Conservation (phyloP, 2,797 vertebrate species). For the Rhabdomys pumilio region DNA sequence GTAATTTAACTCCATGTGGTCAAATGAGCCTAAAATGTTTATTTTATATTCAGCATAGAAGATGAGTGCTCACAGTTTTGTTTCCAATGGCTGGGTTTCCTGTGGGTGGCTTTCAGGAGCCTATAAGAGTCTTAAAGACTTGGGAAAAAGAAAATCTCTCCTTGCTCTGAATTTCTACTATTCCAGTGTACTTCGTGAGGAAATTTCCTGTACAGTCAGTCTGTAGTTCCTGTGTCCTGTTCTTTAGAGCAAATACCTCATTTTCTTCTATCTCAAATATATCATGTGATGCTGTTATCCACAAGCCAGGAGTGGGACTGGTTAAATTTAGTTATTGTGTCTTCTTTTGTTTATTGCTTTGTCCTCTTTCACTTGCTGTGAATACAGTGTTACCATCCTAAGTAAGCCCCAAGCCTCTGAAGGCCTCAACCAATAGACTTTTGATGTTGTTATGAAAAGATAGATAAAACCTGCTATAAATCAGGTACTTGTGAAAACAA, state of each 20-base stretch:
- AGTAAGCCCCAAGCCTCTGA: conserved; percentile 44
- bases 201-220: not conserved
- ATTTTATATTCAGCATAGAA: conserved; percentile 74
- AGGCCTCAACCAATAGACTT: conserved; percentile 25
- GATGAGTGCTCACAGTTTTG: conserved; percentile 17
- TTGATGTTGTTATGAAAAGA: conserved; percentile 40
- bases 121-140: conserved; percentile 9
- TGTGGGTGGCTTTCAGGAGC: conserved; percentile 45
- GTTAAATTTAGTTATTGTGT: conserved; percentile 11
- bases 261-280: conserved; percentile 38
- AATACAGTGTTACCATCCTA: conserved; percentile 27
- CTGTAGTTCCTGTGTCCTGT: not conserved
- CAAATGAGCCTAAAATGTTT: conserved; percentile 73
- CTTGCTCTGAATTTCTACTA: conserved; percentile 5
- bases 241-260: not conserved
- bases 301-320: conserved; percentile 5
- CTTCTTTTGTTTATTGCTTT: not conserved
- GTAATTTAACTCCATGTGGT: conserved; percentile 76
- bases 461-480: conserved; percentile 32
- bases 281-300: conserved; percentile 17
- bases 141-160: not conserved
- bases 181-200: not conserved
- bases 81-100: conserved; percentile 48
- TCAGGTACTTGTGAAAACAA: not conserved
- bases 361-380: not conserved